A percentile compares a stretch with the other conserved stretches of the same genome.
Evolutionary conservation across 2,113 vertebrate species (phyloP).

Genomic region (Poeciliopsis occidentalis): DNA sequence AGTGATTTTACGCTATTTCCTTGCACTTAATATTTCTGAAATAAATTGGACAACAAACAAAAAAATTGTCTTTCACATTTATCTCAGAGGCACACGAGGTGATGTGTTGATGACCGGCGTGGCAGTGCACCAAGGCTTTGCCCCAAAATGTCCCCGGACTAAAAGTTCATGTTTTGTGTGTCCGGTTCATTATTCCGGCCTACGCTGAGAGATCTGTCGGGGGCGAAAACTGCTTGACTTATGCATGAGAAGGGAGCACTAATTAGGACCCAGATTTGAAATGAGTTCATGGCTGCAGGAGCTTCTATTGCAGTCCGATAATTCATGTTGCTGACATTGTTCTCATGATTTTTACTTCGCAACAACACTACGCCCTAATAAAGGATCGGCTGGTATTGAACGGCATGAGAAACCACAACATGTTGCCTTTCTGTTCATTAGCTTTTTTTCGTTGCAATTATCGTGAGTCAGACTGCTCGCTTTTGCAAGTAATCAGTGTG

Average conservation of each 20-base stretch:
- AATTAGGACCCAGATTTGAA: constrained; percentile 50
- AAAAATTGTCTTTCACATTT: constrained; percentile 2
- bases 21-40: too few species aligned
- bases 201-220: constrained; percentile 25
- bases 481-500: constrained; percentile 10
- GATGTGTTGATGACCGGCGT: constrained; percentile 63
- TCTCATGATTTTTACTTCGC: constrained; percentile 44
- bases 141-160: constrained; percentile 47
- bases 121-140: constrained; percentile 41
- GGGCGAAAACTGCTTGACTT: constrained; percentile 24
- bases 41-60: too few species aligned
- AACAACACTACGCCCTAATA: constrained; percentile 33
- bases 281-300: constrained; percentile 42
- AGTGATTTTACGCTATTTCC: too few species aligned
- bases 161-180: constrained; percentile 34
- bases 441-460: constrained; percentile 29
- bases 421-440: constrained; percentile 3
- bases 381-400: constrained; percentile 29
- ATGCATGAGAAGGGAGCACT: constrained; percentile 46
- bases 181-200: constrained; percentile 48
- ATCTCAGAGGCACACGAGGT: constrained; percentile 36
- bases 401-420: constrained; percentile 29
- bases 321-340: constrained; percentile 58
- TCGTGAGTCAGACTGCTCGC: constrained; percentile 32
- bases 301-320: constrained; percentile 62